These are phyloP conservation scores for Timandra comae DNA, from an alignment of 2,888 invertebrate genomes.

Conservation along the genomic window DNA sequence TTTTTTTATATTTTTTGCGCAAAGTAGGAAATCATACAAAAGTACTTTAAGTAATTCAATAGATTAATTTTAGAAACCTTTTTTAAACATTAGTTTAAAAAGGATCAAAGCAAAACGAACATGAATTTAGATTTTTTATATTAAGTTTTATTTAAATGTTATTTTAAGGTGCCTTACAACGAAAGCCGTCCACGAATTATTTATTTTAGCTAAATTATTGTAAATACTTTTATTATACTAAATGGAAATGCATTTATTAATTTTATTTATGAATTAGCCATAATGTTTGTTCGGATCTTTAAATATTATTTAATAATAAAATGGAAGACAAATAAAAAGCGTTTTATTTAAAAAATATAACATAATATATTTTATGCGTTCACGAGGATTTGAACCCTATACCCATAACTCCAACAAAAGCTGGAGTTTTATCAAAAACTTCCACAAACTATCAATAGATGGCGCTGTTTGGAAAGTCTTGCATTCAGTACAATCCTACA, in stretches of 20 bases:
- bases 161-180: slow-evolving; percentile 11
- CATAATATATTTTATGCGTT: neutral
- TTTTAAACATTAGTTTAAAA: too few species aligned
- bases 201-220: slow-evolving; percentile 39
- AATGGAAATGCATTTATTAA: slow-evolving; percentile 54
- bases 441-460: slow-evolving; percentile 2
- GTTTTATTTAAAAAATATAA: slow-evolving; percentile 8
- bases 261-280: slow-evolving; percentile 51
- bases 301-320: slow-evolving; percentile 31
- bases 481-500: slow-evolving; percentile 13
- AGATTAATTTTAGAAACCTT: too few species aligned
- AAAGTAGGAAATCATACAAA: too few species aligned
- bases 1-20: too few species aligned
- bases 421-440: neutral
- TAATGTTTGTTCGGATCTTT: slow-evolving; percentile 26
- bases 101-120: too few species aligned
- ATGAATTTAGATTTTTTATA: too few species aligned
- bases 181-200: slow-evolving; percentile 29
- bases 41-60: too few species aligned
- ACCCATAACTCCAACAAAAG: too few species aligned
- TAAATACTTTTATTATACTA: slow-evolving; percentile 34
- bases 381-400: too few species aligned
- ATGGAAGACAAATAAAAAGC: slow-evolving; percentile 23
- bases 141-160: slow-evolving; percentile 6
- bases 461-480: neutral